Evolutionary conservation across 2,113 vertebrate genomes (phyloP).

Genomic region (Lophochroa leadbeateri): DNA sequence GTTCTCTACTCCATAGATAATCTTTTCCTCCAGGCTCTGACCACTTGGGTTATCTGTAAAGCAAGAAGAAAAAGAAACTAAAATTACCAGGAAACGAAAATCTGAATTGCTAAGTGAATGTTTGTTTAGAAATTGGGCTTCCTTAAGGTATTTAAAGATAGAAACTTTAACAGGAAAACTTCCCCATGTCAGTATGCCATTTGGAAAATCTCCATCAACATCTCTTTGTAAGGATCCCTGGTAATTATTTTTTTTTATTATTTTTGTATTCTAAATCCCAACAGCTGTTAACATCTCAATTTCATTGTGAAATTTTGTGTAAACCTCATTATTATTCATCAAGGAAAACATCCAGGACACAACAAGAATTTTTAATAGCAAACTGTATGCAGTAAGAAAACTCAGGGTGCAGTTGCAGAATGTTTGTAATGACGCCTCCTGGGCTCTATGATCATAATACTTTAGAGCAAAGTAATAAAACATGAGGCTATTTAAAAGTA

Average conservation of each 20-base stretch:
- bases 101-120: background rate
- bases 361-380: constrained; percentile 33
- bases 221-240: background rate
- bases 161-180: background rate
- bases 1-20: constrained; percentile 96
- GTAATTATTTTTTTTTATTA: background rate
- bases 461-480: constrained; percentile 69
- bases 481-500: constrained; percentile 67
- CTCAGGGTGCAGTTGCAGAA: constrained; percentile 30
- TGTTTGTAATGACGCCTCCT: constrained; percentile 58
- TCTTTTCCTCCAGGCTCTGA: constrained; percentile 85
- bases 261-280: background rate
- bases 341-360: background rate
- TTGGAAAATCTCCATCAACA: background rate
- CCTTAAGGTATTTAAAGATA: background rate
- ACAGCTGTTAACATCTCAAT: constrained; percentile 16
- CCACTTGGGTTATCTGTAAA: constrained; percentile 83
- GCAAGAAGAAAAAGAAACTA: background rate
- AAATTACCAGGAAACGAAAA: background rate
- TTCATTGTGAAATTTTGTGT: background rate
- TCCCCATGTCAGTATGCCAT: background rate
- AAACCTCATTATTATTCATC: constrained; percentile 21
- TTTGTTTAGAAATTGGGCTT: background rate
- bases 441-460: constrained; percentile 49
- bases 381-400: constrained; percentile 30